Percentiles rank a stretch among this genome's conserved stretches.
Evolutionary conservation across 2,888 invertebrate genomes (phyloP).

Genomic region (Oscheius sp.): DNA sequence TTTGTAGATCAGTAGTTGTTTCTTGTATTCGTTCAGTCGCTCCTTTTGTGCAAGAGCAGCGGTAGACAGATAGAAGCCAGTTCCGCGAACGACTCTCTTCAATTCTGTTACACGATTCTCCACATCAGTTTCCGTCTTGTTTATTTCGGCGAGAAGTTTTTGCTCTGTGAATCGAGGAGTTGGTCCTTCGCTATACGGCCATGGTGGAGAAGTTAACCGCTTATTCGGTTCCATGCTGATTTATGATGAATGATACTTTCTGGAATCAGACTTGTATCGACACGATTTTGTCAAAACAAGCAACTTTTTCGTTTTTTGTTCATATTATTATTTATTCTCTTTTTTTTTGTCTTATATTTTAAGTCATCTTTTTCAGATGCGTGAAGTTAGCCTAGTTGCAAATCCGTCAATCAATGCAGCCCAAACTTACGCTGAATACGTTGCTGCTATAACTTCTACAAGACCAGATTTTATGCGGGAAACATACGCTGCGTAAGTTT

Average conservation of each 20-base stretch:
- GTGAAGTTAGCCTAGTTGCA: no score
- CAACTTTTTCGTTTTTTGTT: no score
- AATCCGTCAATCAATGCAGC: no score
- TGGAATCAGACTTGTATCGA: no score
- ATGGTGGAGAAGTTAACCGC: background rate
- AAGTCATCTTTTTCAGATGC: no score
- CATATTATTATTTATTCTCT: no score
- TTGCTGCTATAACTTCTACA: no score
- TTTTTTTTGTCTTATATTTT: no score
- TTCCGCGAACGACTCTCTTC: slow-evolving; percentile 1
- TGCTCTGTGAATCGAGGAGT: background rate
- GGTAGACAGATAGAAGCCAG: slow-evolving; percentile 8
- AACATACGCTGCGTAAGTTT: no score
- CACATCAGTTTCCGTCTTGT: slow-evolving; percentile 13
- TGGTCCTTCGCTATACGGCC: background rate
- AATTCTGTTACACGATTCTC: background rate
- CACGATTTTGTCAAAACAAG: no score
- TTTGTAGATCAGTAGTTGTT: background rate
- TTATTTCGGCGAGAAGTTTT: background rate
- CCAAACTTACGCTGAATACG: no score
- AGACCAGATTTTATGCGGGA: no score
- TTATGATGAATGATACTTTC: background rate
- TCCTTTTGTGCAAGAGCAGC: background rate
- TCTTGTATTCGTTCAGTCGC: background rate
- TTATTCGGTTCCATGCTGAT: background rate